Conservation (phyloP, 2,113 vertebrate genomes). For the Pelecanus crispus region DNA sequence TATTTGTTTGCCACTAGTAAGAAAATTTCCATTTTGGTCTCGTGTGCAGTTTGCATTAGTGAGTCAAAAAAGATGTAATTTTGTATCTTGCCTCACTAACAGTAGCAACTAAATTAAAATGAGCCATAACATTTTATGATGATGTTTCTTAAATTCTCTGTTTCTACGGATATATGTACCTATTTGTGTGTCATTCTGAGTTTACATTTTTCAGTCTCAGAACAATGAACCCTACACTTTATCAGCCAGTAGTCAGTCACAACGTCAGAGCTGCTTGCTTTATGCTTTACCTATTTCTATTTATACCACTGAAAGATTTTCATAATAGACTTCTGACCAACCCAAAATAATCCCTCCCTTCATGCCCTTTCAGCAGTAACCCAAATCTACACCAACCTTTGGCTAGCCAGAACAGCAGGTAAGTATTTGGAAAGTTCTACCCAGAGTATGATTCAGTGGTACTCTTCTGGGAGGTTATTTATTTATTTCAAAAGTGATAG, state of each 20-base stretch:
- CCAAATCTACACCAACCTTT: accelerated
- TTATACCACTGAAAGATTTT: not conserved
- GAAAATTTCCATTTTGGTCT: not conserved
- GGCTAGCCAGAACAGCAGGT: not conserved
- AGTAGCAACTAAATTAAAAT: not conserved
- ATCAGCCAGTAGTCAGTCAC: not conserved
- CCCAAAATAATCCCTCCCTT: not conserved
- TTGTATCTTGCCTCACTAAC: not conserved
- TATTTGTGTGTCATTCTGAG: not conserved
- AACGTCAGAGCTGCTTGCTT: not conserved
- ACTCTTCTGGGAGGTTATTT: not conserved
- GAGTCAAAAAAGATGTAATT: not conserved
- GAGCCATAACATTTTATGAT: not conserved
- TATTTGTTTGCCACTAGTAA: not conserved
- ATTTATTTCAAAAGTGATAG: not conserved
- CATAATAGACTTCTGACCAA: not conserved
- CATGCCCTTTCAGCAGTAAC: accelerated
- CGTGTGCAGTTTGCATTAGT: not conserved
- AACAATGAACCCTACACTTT: not conserved
- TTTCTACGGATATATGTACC: not conserved
- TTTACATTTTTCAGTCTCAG: not conserved
- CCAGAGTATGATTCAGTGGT: not conserved
- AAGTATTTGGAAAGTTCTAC: not conserved
- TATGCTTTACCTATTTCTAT: not conserved
- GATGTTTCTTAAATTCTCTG: not conserved